Evolutionary conservation across 2,888 invertebrate genomes (phyloP).

Genomic region (Drosophila eohydei): DNA sequence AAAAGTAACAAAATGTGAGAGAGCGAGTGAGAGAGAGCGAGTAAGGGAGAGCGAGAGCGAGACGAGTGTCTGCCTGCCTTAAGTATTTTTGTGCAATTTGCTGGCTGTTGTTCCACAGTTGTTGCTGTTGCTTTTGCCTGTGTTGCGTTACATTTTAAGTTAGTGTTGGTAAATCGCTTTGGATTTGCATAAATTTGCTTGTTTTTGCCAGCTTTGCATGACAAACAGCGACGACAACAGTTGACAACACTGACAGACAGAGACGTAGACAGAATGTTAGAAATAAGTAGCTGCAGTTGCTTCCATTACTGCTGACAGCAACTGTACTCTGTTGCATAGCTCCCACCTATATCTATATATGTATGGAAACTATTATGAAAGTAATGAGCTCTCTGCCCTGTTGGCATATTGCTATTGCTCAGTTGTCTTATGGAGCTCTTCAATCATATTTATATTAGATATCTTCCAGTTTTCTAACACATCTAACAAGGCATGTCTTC

Average conservation of each 20-base stretch:
- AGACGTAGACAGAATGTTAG: slow-evolving; percentile 7
- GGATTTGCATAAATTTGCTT: slow-evolving; percentile 79
- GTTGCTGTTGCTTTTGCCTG: slow-evolving; percentile 30
- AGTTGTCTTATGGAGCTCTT: too few species aligned
- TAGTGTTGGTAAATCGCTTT: slow-evolving; percentile 80
- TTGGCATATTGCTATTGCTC: too few species aligned
- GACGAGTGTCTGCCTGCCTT: slow-evolving; percentile 42
- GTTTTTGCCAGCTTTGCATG: slow-evolving; percentile 62
- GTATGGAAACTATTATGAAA: background rate
- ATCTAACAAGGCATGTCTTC: background rate
- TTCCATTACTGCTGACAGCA: slow-evolving; percentile 32
- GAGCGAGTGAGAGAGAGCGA: background rate
- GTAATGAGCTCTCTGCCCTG: background rate
- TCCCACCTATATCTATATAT: background rate
- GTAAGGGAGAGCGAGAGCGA: background rate
- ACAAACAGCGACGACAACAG: slow-evolving; percentile 56
- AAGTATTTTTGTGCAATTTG: slow-evolving; percentile 80
- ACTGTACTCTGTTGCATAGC: slow-evolving; percentile 7
- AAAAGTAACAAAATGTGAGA: slow-evolving; percentile 34
- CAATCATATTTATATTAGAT: too few species aligned
- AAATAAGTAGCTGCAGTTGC: slow-evolving; percentile 26
- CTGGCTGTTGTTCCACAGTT: slow-evolving; percentile 49
- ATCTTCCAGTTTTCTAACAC: background rate
- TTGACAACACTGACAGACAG: slow-evolving; percentile 39
- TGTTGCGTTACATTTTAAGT: slow-evolving; percentile 74